A percentile compares a stretch with the other conserved stretches of the same genome.
These are phyloP conservation scores for Carduelis carduelis DNA, from an alignment of 2,797 vertebrate genomes.

Conservation along the genomic window DNA sequence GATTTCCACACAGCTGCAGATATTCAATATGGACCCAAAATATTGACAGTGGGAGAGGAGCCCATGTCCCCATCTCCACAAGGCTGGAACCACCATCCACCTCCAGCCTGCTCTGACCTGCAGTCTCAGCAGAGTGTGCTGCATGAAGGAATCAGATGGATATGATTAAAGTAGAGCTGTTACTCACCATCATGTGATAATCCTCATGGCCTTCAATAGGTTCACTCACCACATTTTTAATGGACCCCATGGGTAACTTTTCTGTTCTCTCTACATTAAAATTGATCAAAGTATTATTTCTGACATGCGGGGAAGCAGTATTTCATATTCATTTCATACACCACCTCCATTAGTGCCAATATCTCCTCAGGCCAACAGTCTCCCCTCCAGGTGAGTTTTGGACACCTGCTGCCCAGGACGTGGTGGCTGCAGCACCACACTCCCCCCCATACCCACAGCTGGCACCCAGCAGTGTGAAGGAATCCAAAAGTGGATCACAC, in stretches of 20 bases:
- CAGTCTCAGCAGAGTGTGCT: background rate
- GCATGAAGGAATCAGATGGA: background rate
- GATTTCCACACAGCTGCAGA: background rate
- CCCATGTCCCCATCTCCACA: background rate
- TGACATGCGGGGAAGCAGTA: background rate
- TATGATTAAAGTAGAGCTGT: background rate
- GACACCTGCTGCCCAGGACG: background rate
- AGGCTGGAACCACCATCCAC: background rate
- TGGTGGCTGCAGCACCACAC: background rate
- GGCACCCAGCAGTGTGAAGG: background rate
- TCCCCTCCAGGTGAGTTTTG: background rate
- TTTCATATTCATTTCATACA: background rate
- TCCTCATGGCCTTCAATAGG: constrained; percentile 97
- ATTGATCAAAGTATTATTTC: constrained; percentile 57
- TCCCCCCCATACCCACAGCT: background rate
- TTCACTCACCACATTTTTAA: constrained; percentile 98
- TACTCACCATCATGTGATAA: constrained; percentile 98
- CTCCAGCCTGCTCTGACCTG: background rate
- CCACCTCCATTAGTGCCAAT: background rate
- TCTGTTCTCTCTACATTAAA: constrained; percentile 92
- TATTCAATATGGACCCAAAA: background rate
- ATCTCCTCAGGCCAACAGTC: background rate
- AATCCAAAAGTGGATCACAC: background rate
- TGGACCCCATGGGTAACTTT: constrained; percentile 99
- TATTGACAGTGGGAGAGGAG: background rate